Evolutionary conservation across 1,140 invertebrate species (phyloP).

Genomic region (Hyles vespertilio): DNA sequence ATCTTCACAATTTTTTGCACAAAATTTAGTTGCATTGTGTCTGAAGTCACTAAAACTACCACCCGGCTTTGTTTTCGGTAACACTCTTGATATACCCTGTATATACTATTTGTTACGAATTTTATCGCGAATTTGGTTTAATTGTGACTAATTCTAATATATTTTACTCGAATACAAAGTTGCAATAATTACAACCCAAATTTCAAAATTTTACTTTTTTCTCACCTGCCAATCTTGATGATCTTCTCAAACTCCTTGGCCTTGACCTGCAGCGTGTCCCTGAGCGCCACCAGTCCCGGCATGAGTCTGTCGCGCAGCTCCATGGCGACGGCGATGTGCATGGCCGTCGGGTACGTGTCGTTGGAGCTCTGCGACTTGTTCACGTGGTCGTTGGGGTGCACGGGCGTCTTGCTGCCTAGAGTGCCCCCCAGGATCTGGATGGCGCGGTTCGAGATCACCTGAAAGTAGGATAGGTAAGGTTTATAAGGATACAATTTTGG

Average conservation of each 20-base stretch:
- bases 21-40: too few species aligned
- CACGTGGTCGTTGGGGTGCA: conserved; percentile 99
- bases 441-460: conserved; percentile 94
- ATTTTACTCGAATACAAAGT: too few species aligned
- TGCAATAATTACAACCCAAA: too few species aligned
- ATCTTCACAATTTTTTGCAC: too few species aligned
- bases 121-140: too few species aligned
- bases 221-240: conserved; percentile 89
- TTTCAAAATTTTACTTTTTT: too few species aligned
- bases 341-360: conserved; percentile 99
- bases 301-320: conserved; percentile 91
- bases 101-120: too few species aligned
- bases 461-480: conserved; percentile 5
- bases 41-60: too few species aligned
- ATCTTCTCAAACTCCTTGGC: conserved; percentile 91
- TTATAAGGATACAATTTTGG: too few species aligned
- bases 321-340: conserved; percentile 97
- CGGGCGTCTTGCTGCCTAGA: conserved; percentile 94
- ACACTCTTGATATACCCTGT: too few species aligned
- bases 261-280: conserved; percentile 86
- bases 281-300: conserved; percentile 86
- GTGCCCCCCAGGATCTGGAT: conserved; percentile 96
- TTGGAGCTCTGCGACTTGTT: conserved; percentile 99
- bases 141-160: too few species aligned
- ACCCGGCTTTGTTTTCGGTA: too few species aligned